Conservation (phyloP, 2,113 vertebrate genomes). For the Larimichthys polyactis region DNA sequence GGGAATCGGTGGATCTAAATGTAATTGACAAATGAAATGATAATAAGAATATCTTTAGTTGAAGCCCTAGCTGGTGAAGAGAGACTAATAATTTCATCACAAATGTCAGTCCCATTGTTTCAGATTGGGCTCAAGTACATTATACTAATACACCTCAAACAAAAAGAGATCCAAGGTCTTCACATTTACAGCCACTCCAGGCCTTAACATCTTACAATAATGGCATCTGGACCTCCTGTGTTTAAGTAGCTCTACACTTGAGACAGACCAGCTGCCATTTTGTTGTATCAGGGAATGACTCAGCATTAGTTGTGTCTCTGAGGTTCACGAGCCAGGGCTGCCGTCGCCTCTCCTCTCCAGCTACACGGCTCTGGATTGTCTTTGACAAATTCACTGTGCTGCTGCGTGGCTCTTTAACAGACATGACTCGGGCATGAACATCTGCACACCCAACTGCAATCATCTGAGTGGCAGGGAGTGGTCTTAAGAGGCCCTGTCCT, state of each 20-base stretch:
- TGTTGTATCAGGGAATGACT: constrained; percentile 71
- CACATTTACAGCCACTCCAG: constrained; percentile 16
- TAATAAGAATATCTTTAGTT: constrained; percentile 11
- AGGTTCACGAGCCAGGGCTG: constrained; percentile 43
- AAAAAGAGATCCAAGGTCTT: constrained; percentile 4
- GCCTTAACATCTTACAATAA: constrained; percentile 35
- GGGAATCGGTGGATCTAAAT: constrained; percentile 19
- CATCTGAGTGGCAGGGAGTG: constrained; percentile 71
- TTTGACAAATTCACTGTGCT: constrained; percentile 52
- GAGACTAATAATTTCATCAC: neutral
- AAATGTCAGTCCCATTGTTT: constrained; percentile 3
- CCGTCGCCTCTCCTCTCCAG: constrained; percentile 33
- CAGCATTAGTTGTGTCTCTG: constrained; percentile 63
- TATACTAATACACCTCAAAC: neutral
- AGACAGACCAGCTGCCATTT: constrained; percentile 74
- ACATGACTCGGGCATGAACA: constrained; percentile 64
- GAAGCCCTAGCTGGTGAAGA: neutral
- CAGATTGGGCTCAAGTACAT: neutral
- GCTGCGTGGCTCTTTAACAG: constrained; percentile 43
- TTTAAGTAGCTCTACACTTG: constrained; percentile 58
- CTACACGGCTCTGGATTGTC: constrained; percentile 30
- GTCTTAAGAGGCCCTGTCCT: constrained; percentile 81
- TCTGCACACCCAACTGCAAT: constrained; percentile 77
- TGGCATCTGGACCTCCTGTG: constrained; percentile 39
- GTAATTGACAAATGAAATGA: constrained; percentile 24